These are phyloP conservation scores for Psittacara wagleri DNA, from an alignment of 2,113 vertebrate genomes.

Conservation along the genomic window DNA sequence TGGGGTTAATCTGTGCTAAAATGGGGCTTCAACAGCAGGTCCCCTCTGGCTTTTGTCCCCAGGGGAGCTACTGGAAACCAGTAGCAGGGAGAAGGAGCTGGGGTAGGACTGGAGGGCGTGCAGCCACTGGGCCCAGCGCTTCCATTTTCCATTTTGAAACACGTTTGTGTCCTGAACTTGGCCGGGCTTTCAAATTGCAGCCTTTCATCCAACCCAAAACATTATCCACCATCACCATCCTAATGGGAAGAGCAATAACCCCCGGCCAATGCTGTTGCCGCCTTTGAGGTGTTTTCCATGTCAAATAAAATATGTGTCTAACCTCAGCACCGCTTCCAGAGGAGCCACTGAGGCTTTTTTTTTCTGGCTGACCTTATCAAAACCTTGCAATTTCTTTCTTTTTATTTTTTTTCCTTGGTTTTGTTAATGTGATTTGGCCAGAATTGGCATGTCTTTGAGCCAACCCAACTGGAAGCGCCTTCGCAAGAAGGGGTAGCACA, in stretches of 20 bases:
- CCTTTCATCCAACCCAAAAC: neutral
- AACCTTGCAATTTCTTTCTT: neutral
- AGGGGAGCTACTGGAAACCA: neutral
- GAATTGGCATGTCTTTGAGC: neutral
- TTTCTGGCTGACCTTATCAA: neutral
- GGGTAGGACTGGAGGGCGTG: neutral
- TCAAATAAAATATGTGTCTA: neutral
- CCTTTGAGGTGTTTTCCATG: neutral
- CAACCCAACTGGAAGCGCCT: neutral
- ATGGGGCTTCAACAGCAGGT: neutral
- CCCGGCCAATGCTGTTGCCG: neutral
- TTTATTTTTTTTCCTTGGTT: neutral
- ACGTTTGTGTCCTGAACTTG: neutral
- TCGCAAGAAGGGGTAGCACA: neutral
- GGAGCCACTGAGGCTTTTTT: neutral
- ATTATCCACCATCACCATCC: neutral
- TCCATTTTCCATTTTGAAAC: neutral
- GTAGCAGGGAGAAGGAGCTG: neutral
- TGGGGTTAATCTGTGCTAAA: neutral
- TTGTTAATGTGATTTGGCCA: neutral
- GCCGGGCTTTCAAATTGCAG: neutral
- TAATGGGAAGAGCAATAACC: neutral
- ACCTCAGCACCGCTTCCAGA: neutral
- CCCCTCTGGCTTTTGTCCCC: neutral
- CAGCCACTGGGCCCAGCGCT: accelerated